phyloP scores from a whole-genome alignment of 2,797 vertebrate genomes.

The Microchirus variegatus region DNA sequence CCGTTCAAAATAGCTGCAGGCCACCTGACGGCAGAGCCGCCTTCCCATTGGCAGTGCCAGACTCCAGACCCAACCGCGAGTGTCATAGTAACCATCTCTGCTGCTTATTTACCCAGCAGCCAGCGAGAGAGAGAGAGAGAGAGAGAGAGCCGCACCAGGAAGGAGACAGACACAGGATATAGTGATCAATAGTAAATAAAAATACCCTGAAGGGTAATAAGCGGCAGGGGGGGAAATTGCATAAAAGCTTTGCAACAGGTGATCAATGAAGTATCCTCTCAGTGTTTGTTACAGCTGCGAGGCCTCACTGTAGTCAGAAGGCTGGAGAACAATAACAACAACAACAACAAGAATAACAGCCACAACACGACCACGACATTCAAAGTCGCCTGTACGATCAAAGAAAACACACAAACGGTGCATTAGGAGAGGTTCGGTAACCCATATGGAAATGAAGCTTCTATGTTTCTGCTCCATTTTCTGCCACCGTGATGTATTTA shows the following conservation, averaged over 20 bases:
- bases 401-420: neutral
- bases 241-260: slow-evolving; percentile 19
- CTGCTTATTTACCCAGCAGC: slow-evolving; percentile 48
- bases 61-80: slow-evolving; percentile 56
- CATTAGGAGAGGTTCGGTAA: neutral
- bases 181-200: slow-evolving; percentile 40
- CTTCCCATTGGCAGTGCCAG: slow-evolving; percentile 59
- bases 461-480: slow-evolving; percentile 22
- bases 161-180: slow-evolving; percentile 21
- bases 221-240: neutral
- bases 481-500: slow-evolving; percentile 44
- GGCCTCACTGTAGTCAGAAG: slow-evolving; percentile 9
- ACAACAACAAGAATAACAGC: neutral
- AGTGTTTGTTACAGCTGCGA: neutral
- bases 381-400: neutral
- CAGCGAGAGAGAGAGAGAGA: too few relatives aligned
- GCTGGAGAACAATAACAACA: neutral
- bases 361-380: slow-evolving; percentile 10
- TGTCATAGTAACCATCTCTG: slow-evolving; percentile 77
- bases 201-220: slow-evolving; percentile 28
- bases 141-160: slow-evolving; percentile 27
- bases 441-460: slow-evolving; percentile 12
- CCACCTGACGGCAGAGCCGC: slow-evolving; percentile 67
- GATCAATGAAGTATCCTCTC: slow-evolving; percentile 30
- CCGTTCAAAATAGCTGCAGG: slow-evolving; percentile 79